Percentiles rank a stretch among this genome's conserved stretches.
Conservation (phyloP, 2,888 invertebrate species). For the Nemapogon koenigi region DNA sequence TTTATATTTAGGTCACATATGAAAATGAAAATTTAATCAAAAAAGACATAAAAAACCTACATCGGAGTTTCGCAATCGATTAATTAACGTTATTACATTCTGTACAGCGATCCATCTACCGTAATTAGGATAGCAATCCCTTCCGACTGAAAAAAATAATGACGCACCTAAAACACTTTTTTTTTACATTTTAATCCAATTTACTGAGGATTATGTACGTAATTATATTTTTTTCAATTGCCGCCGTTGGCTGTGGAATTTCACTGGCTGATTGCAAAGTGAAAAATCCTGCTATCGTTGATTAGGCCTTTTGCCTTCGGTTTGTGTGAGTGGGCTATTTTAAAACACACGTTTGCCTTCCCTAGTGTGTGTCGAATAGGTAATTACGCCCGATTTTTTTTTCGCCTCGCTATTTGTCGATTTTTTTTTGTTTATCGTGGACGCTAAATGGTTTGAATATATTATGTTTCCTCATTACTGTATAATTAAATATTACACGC, state of each 20-base stretch:
- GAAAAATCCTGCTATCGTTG: slow-evolving; percentile 41
- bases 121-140: slow-evolving; percentile 56
- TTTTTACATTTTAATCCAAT: slow-evolving; percentile 65
- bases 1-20: too few relatives aligned
- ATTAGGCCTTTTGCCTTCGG: slow-evolving; percentile 48
- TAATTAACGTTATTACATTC: slow-evolving; percentile 61
- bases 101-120: slow-evolving; percentile 57
- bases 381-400: too few relatives aligned
- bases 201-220: slow-evolving; percentile 64
- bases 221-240: slow-evolving; percentile 66
- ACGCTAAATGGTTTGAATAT: too few relatives aligned
- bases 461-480: neutral
- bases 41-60: slow-evolving; percentile 32
- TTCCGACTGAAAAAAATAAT: slow-evolving; percentile 54
- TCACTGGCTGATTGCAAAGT: slow-evolving; percentile 52
- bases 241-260: slow-evolving; percentile 40
- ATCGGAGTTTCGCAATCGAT: slow-evolving; percentile 42
- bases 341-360: too few relatives aligned
- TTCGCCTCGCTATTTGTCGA: too few relatives aligned
- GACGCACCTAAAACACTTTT: slow-evolving; percentile 60
- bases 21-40: slow-evolving; percentile 2
- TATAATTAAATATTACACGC: neutral
- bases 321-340: slow-evolving; percentile 23
- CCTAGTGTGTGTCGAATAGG: too few relatives aligned
- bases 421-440: too few relatives aligned